Conservation (phyloP, 2,113 vertebrate genomes). For the Rana temporaria region DNA sequence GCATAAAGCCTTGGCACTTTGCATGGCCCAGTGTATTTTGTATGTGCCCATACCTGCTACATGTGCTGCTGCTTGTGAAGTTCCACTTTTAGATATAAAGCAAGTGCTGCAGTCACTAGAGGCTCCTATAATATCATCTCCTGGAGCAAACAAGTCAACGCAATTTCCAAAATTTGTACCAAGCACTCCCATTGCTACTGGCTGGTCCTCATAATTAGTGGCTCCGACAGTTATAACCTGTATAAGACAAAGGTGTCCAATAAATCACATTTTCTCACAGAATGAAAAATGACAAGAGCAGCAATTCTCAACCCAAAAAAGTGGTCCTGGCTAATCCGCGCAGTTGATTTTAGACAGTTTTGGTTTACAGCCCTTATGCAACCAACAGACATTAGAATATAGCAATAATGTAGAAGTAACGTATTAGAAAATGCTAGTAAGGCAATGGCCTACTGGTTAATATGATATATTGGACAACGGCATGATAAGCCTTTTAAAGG, state of each 20-base stretch:
- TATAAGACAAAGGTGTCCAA: not conserved
- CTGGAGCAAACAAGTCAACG: constrained; percentile 87
- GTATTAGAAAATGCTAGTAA: no score
- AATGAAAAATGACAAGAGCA: no score
- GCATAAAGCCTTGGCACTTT: no score
- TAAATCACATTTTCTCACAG: not conserved
- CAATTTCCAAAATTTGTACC: constrained; percentile 88
- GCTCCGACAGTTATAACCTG: constrained; percentile 91
- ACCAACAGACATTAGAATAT: no score
- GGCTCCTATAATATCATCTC: constrained; percentile 86
- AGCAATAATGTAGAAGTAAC: no score
- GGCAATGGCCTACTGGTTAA: no score
- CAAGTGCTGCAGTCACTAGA: constrained; percentile 90
- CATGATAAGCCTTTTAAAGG: no score
- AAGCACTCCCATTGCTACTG: constrained; percentile 74
- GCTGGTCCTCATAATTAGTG: constrained; percentile 80
- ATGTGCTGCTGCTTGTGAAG: constrained; percentile 85
- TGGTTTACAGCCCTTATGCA: no score
- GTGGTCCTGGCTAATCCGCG: no score
- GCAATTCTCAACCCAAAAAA: no score
- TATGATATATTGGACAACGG: no score
- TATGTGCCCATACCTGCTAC: constrained; percentile 73
- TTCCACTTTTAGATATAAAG: constrained; percentile 84
- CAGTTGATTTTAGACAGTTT: no score
- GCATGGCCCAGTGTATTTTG: not conserved